These are phyloP conservation scores for Chrysolophus pictus DNA, from an alignment of 2,797 vertebrate genomes.

Conservation along the genomic window DNA sequence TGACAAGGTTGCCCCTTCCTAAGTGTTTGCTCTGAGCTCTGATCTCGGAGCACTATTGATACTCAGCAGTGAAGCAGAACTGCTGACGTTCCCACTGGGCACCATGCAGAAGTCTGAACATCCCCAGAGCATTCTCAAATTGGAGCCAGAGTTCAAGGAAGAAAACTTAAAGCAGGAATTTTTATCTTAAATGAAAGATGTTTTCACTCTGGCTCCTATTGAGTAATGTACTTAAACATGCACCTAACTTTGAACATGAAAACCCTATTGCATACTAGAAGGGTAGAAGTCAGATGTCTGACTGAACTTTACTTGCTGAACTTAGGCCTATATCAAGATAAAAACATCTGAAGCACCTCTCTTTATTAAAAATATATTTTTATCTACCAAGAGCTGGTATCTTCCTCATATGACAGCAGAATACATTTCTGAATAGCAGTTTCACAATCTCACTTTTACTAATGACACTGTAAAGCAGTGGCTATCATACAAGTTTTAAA, in stretches of 20 bases:
- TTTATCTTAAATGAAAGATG: constrained; percentile 28
- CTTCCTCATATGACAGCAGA: neutral
- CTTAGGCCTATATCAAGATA: neutral
- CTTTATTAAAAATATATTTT: constrained; percentile 41
- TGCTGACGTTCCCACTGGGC: constrained; percentile 36
- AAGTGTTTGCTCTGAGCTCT: constrained; percentile 53
- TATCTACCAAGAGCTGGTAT: neutral
- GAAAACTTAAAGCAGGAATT: constrained; percentile 42
- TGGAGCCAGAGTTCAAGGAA: constrained; percentile 54
- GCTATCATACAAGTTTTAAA: neutral
- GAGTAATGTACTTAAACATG: neutral
- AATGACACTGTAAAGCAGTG: neutral
- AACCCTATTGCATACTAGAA: neutral
- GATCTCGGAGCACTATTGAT: constrained; percentile 52
- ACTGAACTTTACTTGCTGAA: constrained; percentile 30
- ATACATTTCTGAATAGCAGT: constrained; percentile 8
- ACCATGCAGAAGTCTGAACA: constrained; percentile 29
- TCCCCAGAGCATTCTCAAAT: constrained; percentile 12
- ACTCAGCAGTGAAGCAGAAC: constrained; percentile 61
- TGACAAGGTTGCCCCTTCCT: constrained; percentile 68
- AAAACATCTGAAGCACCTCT: neutral
- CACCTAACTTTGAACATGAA: constrained; percentile 21
- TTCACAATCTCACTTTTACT: neutral
- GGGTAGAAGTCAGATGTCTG: neutral
- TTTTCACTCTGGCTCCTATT: neutral